These are phyloP conservation scores for Eupithecia subfuscata DNA, from an alignment of 2,888 invertebrate species.

Conservation along the genomic window DNA sequence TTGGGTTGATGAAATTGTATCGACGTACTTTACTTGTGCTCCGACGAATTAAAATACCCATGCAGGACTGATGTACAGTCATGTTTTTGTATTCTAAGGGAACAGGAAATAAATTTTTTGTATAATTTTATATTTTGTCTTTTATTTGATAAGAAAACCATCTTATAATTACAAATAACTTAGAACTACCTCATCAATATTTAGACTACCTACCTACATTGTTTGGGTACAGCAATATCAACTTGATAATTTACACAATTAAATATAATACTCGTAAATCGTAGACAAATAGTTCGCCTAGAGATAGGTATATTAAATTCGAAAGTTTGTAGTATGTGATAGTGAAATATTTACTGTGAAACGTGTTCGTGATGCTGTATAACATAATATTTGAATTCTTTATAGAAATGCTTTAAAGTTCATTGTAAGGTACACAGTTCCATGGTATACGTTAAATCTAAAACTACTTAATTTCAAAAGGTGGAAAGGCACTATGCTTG, in stretches of 20 bases:
- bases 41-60: too few relatives aligned
- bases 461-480: constrained; percentile 62
- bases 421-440: constrained; percentile 51
- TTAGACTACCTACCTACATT: constrained; percentile 67
- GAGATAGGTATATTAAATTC: constrained; percentile 63
- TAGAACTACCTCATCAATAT: constrained; percentile 69
- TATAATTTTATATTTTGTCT: constrained; percentile 44
- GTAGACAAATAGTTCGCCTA: constrained; percentile 55
- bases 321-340: constrained; percentile 57
- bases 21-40: background rate
- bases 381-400: constrained; percentile 46
- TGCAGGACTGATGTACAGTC: background rate
- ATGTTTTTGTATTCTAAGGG: background rate
- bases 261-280: constrained; percentile 43
- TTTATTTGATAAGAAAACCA: constrained; percentile 68
- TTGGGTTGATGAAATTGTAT: background rate
- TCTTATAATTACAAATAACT: constrained; percentile 71
- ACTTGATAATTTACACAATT: constrained; percentile 58
- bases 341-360: constrained; percentile 45
- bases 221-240: constrained; percentile 59
- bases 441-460: constrained; percentile 46
- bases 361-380: constrained; percentile 45
- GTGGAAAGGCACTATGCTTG: constrained; percentile 81
- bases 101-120: constrained; percentile 9
- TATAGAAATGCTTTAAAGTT: constrained; percentile 47